Conservation (phyloP, 2,888 invertebrate genomes). For the Synanthedon tipuliformis region DNA sequence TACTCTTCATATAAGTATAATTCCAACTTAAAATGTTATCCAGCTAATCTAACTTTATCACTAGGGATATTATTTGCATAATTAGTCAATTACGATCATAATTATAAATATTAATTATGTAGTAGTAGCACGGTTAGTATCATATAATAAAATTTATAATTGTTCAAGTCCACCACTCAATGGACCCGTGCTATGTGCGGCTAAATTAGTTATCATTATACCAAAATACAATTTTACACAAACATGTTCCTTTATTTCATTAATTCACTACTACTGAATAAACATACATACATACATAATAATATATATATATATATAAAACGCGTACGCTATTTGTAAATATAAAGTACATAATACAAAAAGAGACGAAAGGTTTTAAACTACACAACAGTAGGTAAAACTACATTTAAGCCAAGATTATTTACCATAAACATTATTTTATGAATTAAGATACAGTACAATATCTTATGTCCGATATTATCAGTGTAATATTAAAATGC, state of each 20-base stretch:
- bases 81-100: constrained; percentile 73
- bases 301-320: constrained; percentile 45
- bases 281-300: constrained; percentile 44
- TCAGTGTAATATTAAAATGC: constrained; percentile 53
- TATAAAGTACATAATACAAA: constrained; percentile 69
- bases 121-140: constrained; percentile 12
- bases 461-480: constrained; percentile 54
- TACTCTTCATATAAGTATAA: constrained; percentile 13
- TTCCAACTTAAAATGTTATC: constrained; percentile 52
- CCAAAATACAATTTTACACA: constrained; percentile 68
- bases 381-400: constrained; percentile 56
- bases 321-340: constrained; percentile 56
- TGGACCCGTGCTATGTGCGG: constrained; percentile 18
- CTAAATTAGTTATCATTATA: constrained; percentile 37
- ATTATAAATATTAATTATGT: constrained; percentile 33
- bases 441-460: constrained; percentile 48
- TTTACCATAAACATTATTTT: constrained; percentile 59
- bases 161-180: constrained; percentile 16
- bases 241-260: constrained; percentile 42
- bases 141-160: no score
- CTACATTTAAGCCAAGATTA: constrained; percentile 68
- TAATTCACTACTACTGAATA: constrained; percentile 54
- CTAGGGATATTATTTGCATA: constrained; percentile 46
- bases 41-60: constrained; percentile 60
- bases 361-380: constrained; percentile 60